phyloP scores from a whole-genome alignment of 2,888 invertebrate genomes.

The Alitta virens region DNA sequence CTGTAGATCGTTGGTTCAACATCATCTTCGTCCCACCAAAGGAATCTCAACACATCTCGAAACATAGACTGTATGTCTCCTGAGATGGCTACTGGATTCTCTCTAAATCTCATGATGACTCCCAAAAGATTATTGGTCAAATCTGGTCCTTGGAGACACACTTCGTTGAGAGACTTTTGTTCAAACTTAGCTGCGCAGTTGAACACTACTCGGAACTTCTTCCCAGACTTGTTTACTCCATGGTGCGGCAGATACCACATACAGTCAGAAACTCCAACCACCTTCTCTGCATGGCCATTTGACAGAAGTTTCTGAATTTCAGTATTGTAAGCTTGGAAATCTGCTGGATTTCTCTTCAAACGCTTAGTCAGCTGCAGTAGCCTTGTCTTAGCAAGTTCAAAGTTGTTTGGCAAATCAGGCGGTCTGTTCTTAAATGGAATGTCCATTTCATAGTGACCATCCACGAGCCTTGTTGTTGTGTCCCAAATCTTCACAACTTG shows the following conservation, averaged over 20 bases:
- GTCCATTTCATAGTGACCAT: constrained; percentile 11
- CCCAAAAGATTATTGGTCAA: neutral
- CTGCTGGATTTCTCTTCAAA: neutral
- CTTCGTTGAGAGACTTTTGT: neutral
- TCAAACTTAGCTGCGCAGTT: neutral
- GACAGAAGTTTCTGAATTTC: too few relatives aligned
- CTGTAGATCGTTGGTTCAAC: neutral
- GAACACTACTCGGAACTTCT: neutral
- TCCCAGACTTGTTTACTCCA: neutral
- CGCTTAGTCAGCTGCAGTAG: neutral
- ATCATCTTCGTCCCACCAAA: neutral
- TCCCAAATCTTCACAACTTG: neutral
- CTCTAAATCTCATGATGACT: neutral
- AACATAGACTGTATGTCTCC: neutral
- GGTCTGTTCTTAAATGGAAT: constrained; percentile 8
- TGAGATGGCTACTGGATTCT: neutral
- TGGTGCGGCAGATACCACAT: constrained; percentile 2
- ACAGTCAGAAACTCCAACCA: too few relatives aligned
- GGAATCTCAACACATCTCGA: neutral
- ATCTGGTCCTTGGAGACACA: neutral
- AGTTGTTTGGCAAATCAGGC: constrained; percentile 5
- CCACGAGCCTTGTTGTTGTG: too few relatives aligned
- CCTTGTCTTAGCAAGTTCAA: neutral
- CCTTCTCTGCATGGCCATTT: too few relatives aligned
- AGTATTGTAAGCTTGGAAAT: neutral